These are phyloP conservation scores for Diploscapter pachys DNA, from an alignment of 1,140 invertebrate genomes.

Conservation along the genomic window DNA sequence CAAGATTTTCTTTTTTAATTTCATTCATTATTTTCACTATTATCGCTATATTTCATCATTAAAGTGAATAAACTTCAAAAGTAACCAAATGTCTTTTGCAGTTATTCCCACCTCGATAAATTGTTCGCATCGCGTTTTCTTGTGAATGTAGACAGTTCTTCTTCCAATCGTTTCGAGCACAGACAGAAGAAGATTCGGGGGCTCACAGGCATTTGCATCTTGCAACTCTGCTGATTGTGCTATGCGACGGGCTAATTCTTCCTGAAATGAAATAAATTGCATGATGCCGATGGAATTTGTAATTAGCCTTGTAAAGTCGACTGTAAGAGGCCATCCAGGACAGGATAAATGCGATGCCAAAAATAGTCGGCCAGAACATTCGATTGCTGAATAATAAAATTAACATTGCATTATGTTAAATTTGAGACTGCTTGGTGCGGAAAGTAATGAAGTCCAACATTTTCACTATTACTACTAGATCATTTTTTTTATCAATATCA, in stretches of 20 bases:
- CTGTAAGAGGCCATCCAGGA: conserved; percentile 4
- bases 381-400: neutral
- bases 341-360: neutral
- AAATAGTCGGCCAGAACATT: neutral
- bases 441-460: too few species aligned
- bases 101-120: too few species aligned
- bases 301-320: neutral
- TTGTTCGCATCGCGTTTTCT: neutral
- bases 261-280: neutral
- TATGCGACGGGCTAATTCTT: neutral
- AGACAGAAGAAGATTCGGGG: neutral
- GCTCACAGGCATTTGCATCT: conserved; percentile 1
- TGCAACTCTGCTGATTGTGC: neutral
- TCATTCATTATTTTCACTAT: too few species aligned
- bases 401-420: too few species aligned
- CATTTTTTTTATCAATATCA: too few species aligned
- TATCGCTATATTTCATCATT: too few species aligned
- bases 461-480: too few species aligned
- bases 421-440: too few species aligned
- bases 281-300: too few species aligned
- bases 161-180: neutral
- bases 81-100: too few species aligned
- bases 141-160: neutral
- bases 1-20: neutral
- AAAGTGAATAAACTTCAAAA: too few species aligned